These are phyloP conservation scores for Rosalia funebris DNA, from an alignment of 2,888 invertebrate species.

Conservation along the genomic window DNA sequence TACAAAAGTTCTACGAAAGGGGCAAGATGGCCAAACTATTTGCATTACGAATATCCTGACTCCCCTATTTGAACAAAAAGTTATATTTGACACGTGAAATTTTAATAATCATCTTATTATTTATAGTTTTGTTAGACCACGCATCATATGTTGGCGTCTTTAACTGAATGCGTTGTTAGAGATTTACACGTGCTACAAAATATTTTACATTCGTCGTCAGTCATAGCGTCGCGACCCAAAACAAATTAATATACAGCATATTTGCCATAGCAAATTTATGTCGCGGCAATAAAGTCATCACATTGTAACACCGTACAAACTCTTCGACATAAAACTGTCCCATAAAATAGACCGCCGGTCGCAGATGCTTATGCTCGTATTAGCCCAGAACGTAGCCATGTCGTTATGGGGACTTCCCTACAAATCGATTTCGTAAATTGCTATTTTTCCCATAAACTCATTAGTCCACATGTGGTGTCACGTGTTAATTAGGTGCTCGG, in stretches of 20 bases:
- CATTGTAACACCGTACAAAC: slow-evolving; percentile 8
- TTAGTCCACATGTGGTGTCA: slow-evolving; percentile 53
- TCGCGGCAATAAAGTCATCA: slow-evolving; percentile 39
- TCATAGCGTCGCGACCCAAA: too few relatives aligned
- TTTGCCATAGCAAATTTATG: slow-evolving; percentile 20
- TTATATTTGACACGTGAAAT: too few relatives aligned
- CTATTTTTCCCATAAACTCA: slow-evolving; percentile 54
- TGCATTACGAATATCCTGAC: too few relatives aligned
- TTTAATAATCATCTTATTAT: too few relatives aligned
- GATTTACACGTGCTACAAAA: too few relatives aligned
- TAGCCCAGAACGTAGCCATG: slow-evolving; percentile 29
- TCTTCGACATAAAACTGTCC: slow-evolving; percentile 26
- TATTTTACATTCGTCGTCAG: too few relatives aligned
- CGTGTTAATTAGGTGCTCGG: slow-evolving; percentile 52
- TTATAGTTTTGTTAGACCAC: too few relatives aligned
- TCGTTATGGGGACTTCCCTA: slow-evolving; percentile 41
- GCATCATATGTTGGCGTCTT: too few relatives aligned
- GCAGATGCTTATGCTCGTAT: slow-evolving; percentile 11
- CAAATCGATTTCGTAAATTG: slow-evolving; percentile 51
- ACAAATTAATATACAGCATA: slow-evolving; percentile 15
- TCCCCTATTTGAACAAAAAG: too few relatives aligned
- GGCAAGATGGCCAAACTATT: too few relatives aligned
- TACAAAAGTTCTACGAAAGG: too few relatives aligned
- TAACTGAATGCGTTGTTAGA: too few relatives aligned
- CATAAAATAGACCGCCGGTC: slow-evolving; percentile 17